Evolutionary conservation across 2,888 invertebrate species (phyloP), one percentile per base, ranked within the genome.

Genomic region (Artemia sp.): DNA sequence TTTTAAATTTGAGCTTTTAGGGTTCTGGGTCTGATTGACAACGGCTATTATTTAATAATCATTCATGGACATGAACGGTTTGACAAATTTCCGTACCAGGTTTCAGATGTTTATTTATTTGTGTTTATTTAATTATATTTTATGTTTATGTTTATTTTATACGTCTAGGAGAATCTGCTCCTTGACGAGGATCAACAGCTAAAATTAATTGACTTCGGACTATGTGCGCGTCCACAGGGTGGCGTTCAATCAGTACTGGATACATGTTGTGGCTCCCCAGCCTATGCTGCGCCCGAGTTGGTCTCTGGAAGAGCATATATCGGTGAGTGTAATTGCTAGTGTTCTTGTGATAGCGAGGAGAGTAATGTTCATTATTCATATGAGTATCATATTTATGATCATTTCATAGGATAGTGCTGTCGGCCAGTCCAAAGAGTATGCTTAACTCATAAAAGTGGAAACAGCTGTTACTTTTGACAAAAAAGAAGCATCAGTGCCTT

Each of bases 121-220:
- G 11, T 58, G 50, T 51, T 14, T 66, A 14, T 11, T n/a, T 19
- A 12, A 7, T 14, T 5, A 70, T 64, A 19, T n/a, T 11, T 52
- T 68, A 12, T 53, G 68, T 50, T 50, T 66, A 38, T 66, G 52
- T 67, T 66, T 50, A 68, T 67, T 69, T 73, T 72, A 68, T 72
- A 70, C 71, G 78, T 78, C 52, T 75, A 87, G 87, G 89, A 90
- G 79, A 90, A 90, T 78, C 82, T 90, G 68, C 78, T 90, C 67
- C 78, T 90, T 69, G 88, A 88, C 78, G 84, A 83, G 74, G 82
- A 86, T 67, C 85, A 88, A 75, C 85, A 85, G 75, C 78, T 90
- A 69, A 89, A 89, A 76, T 78, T 90, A 70, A 90, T 90, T 73
- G 90, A 90, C 77, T 90, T 90, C 81, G 90, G 90, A 19, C 79